Conservation (phyloP, 2,888 invertebrate genomes). For the Polymixis lichenea region DNA sequence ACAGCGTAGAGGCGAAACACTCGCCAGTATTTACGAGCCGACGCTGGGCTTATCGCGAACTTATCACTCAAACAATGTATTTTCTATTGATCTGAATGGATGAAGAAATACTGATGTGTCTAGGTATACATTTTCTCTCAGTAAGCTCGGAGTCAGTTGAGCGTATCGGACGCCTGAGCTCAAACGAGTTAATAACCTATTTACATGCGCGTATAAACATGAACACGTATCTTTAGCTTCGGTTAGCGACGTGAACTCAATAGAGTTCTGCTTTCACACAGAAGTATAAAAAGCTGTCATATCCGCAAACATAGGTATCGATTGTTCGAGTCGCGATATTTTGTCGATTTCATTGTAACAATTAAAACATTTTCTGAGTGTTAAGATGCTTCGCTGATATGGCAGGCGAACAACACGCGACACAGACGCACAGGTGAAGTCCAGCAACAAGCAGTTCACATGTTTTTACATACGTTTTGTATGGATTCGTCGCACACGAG, state of each 20-base stretch:
- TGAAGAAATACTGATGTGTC: conserved; percentile 24
- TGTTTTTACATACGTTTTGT: no score
- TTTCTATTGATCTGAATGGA: conserved; percentile 12
- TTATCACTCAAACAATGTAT: conserved; percentile 30
- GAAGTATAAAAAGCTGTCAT: neutral
- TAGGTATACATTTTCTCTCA: conserved; percentile 16
- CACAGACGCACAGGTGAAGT: neutral
- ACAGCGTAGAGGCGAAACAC: neutral
- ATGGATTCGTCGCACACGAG: no score
- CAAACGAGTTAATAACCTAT: conserved; percentile 1
- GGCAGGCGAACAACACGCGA: neutral
- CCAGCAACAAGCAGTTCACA: no score
- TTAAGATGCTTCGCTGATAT: conserved; percentile 1
- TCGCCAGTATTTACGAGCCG: neutral
- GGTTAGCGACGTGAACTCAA: no score
- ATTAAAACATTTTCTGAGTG: neutral
- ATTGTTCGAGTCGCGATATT: neutral
- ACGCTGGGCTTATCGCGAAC: neutral
- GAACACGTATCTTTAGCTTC: neutral
- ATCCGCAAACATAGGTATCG: neutral
- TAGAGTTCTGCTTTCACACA: neutral
- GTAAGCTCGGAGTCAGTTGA: conserved; percentile 8
- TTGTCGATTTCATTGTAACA: conserved; percentile 1
- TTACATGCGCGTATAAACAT: neutral
- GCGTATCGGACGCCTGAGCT: conserved; percentile 21